Conservation (phyloP, 2,888 invertebrate species). For the Exephanes ischioxanthus region DNA sequence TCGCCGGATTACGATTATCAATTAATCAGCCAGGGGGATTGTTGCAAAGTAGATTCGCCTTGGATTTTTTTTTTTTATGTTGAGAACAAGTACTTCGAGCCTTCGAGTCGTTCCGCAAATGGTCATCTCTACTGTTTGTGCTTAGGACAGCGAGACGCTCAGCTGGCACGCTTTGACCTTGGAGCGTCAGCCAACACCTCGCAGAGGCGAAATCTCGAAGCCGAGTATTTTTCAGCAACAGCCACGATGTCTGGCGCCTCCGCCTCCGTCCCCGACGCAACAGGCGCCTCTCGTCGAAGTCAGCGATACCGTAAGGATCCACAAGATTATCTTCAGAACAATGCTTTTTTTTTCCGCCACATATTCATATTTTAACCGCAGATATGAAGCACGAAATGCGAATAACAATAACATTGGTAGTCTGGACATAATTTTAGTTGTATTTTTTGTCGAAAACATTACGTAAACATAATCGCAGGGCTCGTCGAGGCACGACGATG, state of each 20-base stretch:
- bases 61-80: too few species aligned
- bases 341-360: too few species aligned
- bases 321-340: background rate
- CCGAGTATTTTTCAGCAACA: slow-evolving; percentile 58
- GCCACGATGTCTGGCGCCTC: slow-evolving; percentile 41
- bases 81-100: too few species aligned
- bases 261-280: slow-evolving; percentile 61
- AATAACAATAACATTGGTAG: background rate
- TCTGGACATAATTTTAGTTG: background rate
- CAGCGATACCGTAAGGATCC: slow-evolving; percentile 66
- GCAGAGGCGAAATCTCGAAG: slow-evolving; percentile 73
- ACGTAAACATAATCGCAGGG: slow-evolving; percentile 38
- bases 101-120: slow-evolving; percentile 23
- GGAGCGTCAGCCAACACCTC: slow-evolving; percentile 78
- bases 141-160: slow-evolving; percentile 81
- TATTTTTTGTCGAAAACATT: background rate
- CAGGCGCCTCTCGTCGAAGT: slow-evolving; percentile 56
- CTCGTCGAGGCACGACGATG: slow-evolving; percentile 64
- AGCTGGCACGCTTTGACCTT: slow-evolving; percentile 82
- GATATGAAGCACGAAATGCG: background rate
- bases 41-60: too few species aligned
- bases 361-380: too few species aligned
- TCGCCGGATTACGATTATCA: background rate
- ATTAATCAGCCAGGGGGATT: too few species aligned
- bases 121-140: slow-evolving; percentile 7